These are phyloP conservation scores for Orthosia incerta DNA, from an alignment of 2,888 invertebrate genomes.

Conservation along the genomic window DNA sequence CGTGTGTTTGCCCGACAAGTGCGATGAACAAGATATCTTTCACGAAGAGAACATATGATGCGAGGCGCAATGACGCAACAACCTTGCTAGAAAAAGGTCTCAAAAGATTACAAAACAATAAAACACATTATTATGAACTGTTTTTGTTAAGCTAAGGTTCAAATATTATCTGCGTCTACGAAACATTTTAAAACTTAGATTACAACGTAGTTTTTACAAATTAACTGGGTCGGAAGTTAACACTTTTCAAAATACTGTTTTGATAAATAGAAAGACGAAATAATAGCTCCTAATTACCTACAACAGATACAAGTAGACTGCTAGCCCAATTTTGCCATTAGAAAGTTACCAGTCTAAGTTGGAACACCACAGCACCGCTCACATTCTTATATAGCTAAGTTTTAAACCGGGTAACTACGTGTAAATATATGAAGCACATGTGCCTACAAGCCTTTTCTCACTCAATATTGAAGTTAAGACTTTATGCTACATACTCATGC, in stretches of 20 bases:
- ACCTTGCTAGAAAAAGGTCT: conserved; percentile 53
- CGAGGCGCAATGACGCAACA: conserved; percentile 68
- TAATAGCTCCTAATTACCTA: conserved; percentile 27
- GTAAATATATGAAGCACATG: conserved; percentile 4
- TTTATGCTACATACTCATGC: neutral
- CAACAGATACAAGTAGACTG: conserved; percentile 17
- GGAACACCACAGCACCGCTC: conserved; percentile 24
- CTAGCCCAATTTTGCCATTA: conserved; percentile 48
- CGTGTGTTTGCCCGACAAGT: conserved; percentile 95
- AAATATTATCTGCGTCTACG: conserved; percentile 4
- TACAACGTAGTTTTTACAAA: neutral
- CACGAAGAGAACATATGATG: conserved; percentile 92
- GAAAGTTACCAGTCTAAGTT: conserved; percentile 47
- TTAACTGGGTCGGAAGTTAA: conserved; percentile 6
- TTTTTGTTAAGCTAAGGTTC: conserved; percentile 35
- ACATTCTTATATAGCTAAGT: conserved; percentile 19
- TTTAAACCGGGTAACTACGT: neutral
- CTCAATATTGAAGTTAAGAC: conserved; percentile 2
- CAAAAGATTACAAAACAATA: conserved; percentile 39
- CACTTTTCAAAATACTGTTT: conserved; percentile 17
- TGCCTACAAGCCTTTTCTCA: conserved; percentile 16
- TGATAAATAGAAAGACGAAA: conserved; percentile 17
- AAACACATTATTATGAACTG: conserved; percentile 43
- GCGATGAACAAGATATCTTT: conserved; percentile 94
- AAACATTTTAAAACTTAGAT: conserved; percentile 14